Evolutionary conservation across 2,113 vertebrate species (phyloP).

Genomic region (Lophotis ruficrista): DNA sequence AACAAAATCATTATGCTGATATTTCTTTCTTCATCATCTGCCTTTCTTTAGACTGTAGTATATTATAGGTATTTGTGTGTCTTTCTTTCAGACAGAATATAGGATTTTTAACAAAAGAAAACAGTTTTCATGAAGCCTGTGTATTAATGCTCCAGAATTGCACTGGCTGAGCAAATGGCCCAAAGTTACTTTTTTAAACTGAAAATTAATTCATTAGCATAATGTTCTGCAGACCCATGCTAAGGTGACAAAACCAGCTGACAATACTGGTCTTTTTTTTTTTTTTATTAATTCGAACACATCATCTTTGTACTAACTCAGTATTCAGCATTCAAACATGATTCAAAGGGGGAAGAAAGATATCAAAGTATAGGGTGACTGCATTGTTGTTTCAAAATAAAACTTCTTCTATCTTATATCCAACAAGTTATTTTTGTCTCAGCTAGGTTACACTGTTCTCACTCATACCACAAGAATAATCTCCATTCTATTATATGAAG

Average conservation of each 20-base stretch:
- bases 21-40: not conserved
- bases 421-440: not conserved
- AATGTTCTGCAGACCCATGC: not conserved
- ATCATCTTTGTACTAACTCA: not conserved
- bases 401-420: not conserved
- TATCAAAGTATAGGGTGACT: not conserved
- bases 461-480: not conserved
- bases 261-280: not conserved
- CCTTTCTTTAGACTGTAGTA: not conserved
- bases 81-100: not conserved
- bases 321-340: not conserved
- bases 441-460: not conserved
- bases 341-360: not conserved
- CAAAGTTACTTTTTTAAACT: not conserved
- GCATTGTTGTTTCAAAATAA: not conserved
- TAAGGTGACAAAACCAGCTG: not conserved
- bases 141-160: not conserved
- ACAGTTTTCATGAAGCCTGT: rapidly evolving
- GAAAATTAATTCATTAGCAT: not conserved
- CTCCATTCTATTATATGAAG: not conserved
- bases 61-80: not conserved
- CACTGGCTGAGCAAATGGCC: not conserved
- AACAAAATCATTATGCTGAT: not conserved
- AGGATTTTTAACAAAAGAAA: not conserved
- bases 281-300: not conserved